Percentiles rank a stretch among this genome's conserved stretches.
Evolutionary conservation across 35 echinoderm and acorn worm genomes (phyloP).

Genomic region (Heliocidaris erythrogramma): DNA sequence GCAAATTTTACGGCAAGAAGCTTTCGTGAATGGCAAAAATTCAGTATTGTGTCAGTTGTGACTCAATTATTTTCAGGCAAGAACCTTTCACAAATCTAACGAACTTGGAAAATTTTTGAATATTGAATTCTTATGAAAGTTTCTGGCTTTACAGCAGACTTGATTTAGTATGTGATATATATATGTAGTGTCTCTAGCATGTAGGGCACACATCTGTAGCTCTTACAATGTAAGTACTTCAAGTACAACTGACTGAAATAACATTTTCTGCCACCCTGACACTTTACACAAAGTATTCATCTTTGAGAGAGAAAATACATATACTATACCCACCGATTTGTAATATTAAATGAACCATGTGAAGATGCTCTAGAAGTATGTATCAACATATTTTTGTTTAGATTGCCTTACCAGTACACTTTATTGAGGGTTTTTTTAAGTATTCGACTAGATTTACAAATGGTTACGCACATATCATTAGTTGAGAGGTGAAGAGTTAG

Average conservation of each 20-base stretch:
- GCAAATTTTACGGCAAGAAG: too few species aligned
- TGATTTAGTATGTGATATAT: background rate
- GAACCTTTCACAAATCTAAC: too few species aligned
- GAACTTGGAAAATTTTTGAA: too few species aligned
- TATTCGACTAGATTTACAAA: background rate
- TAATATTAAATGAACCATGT: background rate
- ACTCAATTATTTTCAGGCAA: too few species aligned
- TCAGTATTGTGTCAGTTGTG: too few species aligned
- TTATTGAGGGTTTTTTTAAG: background rate
- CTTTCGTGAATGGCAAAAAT: too few species aligned
- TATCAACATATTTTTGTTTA: background rate
- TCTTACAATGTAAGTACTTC: background rate
- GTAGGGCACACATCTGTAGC: background rate
- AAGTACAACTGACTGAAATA: background rate
- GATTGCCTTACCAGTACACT: background rate
- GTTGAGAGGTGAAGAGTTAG: background rate
- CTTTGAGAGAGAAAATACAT: background rate
- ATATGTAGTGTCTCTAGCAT: background rate
- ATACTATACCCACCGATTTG: constrained; percentile 1
- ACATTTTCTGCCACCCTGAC: background rate
- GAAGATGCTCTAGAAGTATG: background rate
- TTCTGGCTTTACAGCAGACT: background rate
- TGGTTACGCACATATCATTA: background rate
- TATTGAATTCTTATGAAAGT: too few species aligned
- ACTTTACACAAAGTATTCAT: background rate